These are phyloP conservation scores for Falco peregrinus DNA, from an alignment of 2,797 vertebrate genomes.

Conservation along the genomic window DNA sequence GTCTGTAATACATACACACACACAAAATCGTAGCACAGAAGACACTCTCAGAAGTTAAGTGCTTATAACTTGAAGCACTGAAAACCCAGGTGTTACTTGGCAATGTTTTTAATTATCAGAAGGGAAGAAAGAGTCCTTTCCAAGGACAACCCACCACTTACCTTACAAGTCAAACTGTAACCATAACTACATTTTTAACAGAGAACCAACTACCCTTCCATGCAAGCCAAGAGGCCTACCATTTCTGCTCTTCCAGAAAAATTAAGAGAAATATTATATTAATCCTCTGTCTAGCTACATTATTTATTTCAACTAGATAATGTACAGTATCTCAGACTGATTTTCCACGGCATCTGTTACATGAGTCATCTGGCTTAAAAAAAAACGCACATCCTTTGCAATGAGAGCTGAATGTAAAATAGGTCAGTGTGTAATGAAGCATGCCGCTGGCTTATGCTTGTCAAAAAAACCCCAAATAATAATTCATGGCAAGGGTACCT, in stretches of 20 bases:
- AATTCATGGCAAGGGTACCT: not conserved
- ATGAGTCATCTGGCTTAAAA: constrained; percentile 12
- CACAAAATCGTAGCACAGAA: not conserved
- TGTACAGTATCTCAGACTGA: not conserved
- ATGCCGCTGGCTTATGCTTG: not conserved
- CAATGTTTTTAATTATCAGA: not conserved
- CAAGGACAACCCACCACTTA: not conserved
- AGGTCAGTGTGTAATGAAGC: constrained; percentile 54
- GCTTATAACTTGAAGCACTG: not conserved
- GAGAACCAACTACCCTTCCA: not conserved
- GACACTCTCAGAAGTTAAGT: not conserved
- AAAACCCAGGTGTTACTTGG: not conserved
- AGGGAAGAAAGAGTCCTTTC: not conserved
- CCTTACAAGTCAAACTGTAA: not conserved
- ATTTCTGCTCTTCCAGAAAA: constrained; percentile 35
- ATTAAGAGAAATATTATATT: not conserved
- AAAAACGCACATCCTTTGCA: not conserved
- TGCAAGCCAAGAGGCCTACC: not conserved
- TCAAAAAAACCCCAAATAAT: not conserved
- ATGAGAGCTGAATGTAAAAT: constrained; percentile 12
- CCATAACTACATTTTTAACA: not conserved
- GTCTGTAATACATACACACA: not conserved
- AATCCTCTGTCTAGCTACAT: not conserved
- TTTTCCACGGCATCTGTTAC: constrained; percentile 29
- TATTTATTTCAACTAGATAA: constrained; percentile 25